phyloP scores from a whole-genome alignment of 1,140 invertebrate species.

The Euwallacea fornicatus region DNA sequence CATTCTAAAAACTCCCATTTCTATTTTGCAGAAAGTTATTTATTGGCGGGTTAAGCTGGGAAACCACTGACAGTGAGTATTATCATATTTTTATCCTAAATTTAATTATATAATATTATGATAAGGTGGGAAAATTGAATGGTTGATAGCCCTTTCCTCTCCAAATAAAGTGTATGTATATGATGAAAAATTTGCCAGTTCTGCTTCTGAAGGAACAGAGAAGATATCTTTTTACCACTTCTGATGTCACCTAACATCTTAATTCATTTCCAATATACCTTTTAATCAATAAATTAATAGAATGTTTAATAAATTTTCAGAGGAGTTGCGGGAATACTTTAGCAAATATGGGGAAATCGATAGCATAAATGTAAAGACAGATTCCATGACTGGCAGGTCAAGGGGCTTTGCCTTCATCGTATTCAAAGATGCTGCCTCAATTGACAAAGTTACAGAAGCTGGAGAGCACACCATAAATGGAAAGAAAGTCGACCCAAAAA shows the following conservation, averaged over 20 bases:
- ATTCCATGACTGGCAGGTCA: slow-evolving; percentile 85
- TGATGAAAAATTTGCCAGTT: slow-evolving; percentile 41
- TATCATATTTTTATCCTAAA: background rate
- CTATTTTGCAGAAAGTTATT: slow-evolving; percentile 91
- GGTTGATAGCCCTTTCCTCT: no score
- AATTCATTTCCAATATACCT: background rate
- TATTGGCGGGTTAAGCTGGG: slow-evolving; percentile 96
- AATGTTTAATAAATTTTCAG: slow-evolving; percentile 60
- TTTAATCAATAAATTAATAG: background rate
- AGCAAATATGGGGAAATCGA: slow-evolving; percentile 87
- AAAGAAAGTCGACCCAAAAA: slow-evolving; percentile 94
- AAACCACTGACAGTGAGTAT: slow-evolving; percentile 94
- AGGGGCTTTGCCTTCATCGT: slow-evolving; percentile 95
- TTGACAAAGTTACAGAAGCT: slow-evolving; percentile 85
- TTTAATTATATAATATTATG: no score
- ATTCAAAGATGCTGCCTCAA: slow-evolving; percentile 82
- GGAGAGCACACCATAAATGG: slow-evolving; percentile 90
- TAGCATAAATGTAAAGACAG: slow-evolving; percentile 92
- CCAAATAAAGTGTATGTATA: background rate
- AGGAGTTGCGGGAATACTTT: slow-evolving; percentile 91
- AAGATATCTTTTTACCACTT: slow-evolving; percentile 34
- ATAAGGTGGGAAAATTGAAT: no score
- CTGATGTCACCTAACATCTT: slow-evolving; percentile 26
- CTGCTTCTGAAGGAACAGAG: slow-evolving; percentile 42
- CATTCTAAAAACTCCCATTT: slow-evolving; percentile 31